Evolutionary conservation across 2,888 invertebrate species (phyloP), one percentile per base, ranked within the genome.

Genomic region (Uloborus plumipes): DNA sequence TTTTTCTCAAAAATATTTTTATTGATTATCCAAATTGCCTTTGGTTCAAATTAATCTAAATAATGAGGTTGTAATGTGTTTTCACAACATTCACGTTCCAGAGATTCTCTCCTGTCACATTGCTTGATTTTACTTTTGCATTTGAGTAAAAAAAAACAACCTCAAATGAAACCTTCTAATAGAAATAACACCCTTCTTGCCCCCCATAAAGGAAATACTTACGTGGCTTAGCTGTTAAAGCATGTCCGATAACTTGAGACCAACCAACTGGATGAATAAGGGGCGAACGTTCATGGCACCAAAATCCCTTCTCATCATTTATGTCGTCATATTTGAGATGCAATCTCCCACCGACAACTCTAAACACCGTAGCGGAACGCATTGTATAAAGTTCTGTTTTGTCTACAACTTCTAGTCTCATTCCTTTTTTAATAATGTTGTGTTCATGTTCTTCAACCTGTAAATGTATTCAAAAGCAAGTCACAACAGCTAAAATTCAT

Each of bases 221-320:
- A 86, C 86, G 93, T 62, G 92, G 91, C 2, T 96, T 94, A 0
- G 97, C 96, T 75, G 94, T 94, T 65, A 99, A 91, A 66, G 93
- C 93, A 88, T 98, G 98, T 0, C 97, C 97, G 0, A 97, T 94
- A 79, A 93, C 90, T 81, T 93, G 93, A 0, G 98, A 96, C 98
- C 99, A 98, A n/a, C 98, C 97, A 0, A 97, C 95, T 0, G 96
- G 97, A 89, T 98, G 98, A 85, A 99, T 94, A 14, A 98, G 91
- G 0, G 96, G 95, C 0, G 98, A 97, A 88, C 95, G 95, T 89
- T 97, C 96, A 86, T 98, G 98, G 88, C 97, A 98, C 98, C 98
- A 99, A 89, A 99, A 98, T 4, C 97, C 91, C 89, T 89, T 89
- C 67, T 86, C 86, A 50, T 76, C 74, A 0, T 92, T 92, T 11